Conservation (phyloP, 2,113 vertebrate species). For the Thryonomys swinderianus region DNA sequence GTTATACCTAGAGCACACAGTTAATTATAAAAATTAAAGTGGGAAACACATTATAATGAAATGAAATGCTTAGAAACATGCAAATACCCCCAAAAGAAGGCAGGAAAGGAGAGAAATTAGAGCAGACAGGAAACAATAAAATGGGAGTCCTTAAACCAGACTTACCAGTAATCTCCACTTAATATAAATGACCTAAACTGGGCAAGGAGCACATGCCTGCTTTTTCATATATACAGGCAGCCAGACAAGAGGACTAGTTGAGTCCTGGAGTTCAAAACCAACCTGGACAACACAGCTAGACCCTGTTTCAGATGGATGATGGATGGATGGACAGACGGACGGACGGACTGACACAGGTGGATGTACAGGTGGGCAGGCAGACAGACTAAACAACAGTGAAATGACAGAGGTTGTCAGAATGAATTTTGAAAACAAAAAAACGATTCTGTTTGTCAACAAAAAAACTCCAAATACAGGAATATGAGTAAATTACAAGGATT, state of each 20-base stretch:
- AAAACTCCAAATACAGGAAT: not conserved
- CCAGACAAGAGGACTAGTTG: not conserved
- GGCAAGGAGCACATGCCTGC: not conserved
- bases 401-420: not conserved
- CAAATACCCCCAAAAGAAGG: no score
- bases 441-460: not conserved
- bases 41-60: not conserved
- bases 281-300: not conserved
- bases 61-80: not conserved
- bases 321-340: no score
- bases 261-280: not conserved
- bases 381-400: no score
- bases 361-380: no score
- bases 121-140: not conserved
- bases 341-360: no score
- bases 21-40: not conserved
- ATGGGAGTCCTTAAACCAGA: not conserved
- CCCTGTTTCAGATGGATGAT: no score
- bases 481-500: not conserved
- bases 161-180: not conserved
- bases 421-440: not conserved
- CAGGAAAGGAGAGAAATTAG: not conserved
- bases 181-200: not conserved
- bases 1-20: no score
- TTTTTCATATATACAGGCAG: not conserved